Evolutionary conservation across 2,888 invertebrate genomes (phyloP).

Genomic region (Parascotia fuliginaria): DNA sequence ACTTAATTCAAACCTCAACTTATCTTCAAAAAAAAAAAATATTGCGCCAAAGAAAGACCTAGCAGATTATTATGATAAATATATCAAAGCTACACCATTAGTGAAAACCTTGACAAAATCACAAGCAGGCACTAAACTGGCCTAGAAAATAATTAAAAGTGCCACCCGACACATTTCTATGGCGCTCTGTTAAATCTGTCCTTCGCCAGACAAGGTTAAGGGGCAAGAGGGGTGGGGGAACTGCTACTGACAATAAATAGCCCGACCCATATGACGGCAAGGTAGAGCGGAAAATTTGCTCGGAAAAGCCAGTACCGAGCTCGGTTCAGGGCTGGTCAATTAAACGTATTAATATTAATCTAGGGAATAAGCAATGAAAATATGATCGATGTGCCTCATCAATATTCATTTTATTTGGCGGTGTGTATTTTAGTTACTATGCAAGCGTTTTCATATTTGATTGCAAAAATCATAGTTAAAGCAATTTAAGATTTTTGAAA

Average conservation of each 20-base stretch:
- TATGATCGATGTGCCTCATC: too few relatives aligned
- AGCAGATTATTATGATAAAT: not conserved
- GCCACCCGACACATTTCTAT: slow-evolving; percentile 36
- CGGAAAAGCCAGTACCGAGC: slow-evolving; percentile 38
- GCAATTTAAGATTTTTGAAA: too few relatives aligned
- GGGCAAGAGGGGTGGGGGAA: not conserved
- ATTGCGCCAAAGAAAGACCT: not conserved
- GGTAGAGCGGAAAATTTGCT: slow-evolving; percentile 56
- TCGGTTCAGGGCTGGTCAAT: slow-evolving; percentile 29
- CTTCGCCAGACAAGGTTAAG: slow-evolving; percentile 36
- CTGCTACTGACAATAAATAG: slow-evolving; percentile 32
- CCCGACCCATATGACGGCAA: slow-evolving; percentile 45
- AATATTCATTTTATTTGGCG: not conserved
- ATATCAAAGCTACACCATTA: slow-evolving; percentile 5
- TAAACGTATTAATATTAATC: slow-evolving; percentile 3
- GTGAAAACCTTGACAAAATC: slow-evolving; percentile 16
- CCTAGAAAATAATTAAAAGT: slow-evolving; percentile 42
- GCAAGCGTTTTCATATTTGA: too few relatives aligned
- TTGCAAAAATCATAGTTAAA: too few relatives aligned
- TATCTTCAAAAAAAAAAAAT: too few relatives aligned
- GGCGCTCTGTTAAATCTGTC: slow-evolving; percentile 36
- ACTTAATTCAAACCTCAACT: too few relatives aligned
- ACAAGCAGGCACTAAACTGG: slow-evolving; percentile 17
- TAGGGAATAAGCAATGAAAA: too few relatives aligned
- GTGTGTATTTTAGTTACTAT: too few relatives aligned